phyloP scores from a whole-genome alignment of 2,113 vertebrate genomes.

The Perca flavescens region DNA sequence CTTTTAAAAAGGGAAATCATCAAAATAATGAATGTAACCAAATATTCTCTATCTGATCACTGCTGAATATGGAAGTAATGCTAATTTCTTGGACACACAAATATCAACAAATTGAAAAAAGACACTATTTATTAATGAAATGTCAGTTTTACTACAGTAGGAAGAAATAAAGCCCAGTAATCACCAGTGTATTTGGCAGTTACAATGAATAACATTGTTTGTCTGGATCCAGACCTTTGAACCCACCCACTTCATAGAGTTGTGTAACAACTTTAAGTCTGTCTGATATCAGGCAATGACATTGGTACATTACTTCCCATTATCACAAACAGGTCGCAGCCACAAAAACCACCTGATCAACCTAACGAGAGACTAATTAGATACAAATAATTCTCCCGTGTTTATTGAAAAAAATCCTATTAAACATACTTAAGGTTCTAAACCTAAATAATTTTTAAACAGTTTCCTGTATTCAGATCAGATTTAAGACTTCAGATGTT shows the following conservation, averaged over 20 bases:
- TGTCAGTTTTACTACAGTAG: conserved; percentile 51
- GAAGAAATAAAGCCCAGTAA: conserved; percentile 49
- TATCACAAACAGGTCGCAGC: conserved; percentile 35
- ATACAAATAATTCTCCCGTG: conserved; percentile 6
- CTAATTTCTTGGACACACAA: conserved; percentile 5
- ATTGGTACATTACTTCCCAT: conserved; percentile 15
- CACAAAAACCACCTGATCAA: conserved; percentile 22
- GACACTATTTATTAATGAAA: conserved; percentile 70
- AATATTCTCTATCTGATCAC: not conserved
- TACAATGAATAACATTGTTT: conserved; percentile 37
- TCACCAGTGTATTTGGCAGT: conserved; percentile 54
- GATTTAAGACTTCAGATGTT: conserved; percentile 1
- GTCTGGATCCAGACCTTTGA: too few relatives aligned
- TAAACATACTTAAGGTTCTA: not conserved
- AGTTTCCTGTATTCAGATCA: not conserved
- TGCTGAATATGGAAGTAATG: not conserved
- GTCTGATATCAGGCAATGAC: not conserved
- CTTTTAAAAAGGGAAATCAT: not conserved
- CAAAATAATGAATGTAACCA: not conserved
- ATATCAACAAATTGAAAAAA: conserved; percentile 43
- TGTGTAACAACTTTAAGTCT: too few relatives aligned
- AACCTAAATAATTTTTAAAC: conserved; percentile 20
- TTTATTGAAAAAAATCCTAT: not conserved
- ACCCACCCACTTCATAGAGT: too few relatives aligned
- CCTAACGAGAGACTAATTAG: not conserved